Evolutionary conservation across 2,888 invertebrate genomes (phyloP), one percentile per base, ranked within the genome.

Genomic region (Uloborus plumipes): DNA sequence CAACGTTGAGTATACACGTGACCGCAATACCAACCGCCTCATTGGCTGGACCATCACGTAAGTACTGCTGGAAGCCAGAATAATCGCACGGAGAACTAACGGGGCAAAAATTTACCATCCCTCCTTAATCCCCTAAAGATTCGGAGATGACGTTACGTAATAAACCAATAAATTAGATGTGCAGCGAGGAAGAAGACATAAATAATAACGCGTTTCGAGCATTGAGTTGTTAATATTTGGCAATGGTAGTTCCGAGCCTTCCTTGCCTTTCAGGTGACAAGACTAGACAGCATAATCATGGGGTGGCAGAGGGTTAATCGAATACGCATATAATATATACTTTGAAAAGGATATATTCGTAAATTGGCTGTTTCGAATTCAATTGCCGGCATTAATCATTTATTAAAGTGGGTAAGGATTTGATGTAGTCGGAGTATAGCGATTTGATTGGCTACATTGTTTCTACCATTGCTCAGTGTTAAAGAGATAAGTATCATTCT

Each of bases 1-100:
- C 76, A 82, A 76, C 82, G 71, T 72, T 76, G 82, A n/a, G 65
- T 62, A n/a, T 71, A 72, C 76, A 71, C 82, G 82, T 82, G 82
- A 82, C 62, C 61, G 22, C 20, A 70, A 82, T 82, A 20, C 61
- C 71, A 75, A 82, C 65, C 61, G n/a, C 53, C 66, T 76, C 82
- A 82, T 82, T 82, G 76, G 50, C 50, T 66, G 72, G 71, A 66
- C 59, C 18, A 51, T 76, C 82, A 82, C 82, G 82, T 82, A 70
- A 58, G 47, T 31, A 49, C 26, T 39, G 65, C 53, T 61, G 22
- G 64, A 51, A 16, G 71, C 50, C 31, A 72, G 22, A 61, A 59
- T 49, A 72, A 62, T 39, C 39, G 39, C 39, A 39, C 39, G 39
- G 9, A 39, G 66, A 39, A 20, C 47, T 72, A 61, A 62, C 71